Base-by-base conservation (phyloP, 2,888 invertebrate species). In the Brachyptera risi region DNA sequence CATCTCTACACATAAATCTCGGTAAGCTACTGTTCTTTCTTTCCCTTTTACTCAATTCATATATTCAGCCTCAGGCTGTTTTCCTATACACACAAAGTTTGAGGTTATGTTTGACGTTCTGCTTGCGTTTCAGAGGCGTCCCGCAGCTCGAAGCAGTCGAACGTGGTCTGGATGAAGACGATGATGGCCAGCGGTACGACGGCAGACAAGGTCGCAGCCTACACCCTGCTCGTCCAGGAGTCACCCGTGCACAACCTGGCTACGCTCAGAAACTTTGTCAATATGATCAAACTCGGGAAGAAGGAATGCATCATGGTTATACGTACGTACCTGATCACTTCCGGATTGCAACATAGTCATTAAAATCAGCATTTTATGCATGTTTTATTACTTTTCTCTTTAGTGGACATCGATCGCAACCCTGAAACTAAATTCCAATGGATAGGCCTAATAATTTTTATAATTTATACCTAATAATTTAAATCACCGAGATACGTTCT, bases 181-280 rank as follows among this genome's bases (percentile, higher is more conserved):
- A 84, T 94, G 9, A 77, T 92, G 67, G 79, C 84, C 11, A 87
- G 86, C 67, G 96, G 96, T 65, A 93, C 94, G 0, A 81, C 87
- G 0, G 83, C 86, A 0, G 96, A 96, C 75, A 90, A 88, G 77
- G 83, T 93, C 61, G 93, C 95, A 1, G 94, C 94, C 0, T 84
- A 87, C 62, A 87, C 88, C 4, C 79, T 96, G 23, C 76, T 88
- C 23, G 84, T 94, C 64, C 88, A 93, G 80, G 88, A 92, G 70
- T 87, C 86, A 68, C 91, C 93, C 0, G 77, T 92, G n/a, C 88
- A 88, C 72, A 90, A 87, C 73, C 73, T 94, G 51, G 74, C 81
- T 11, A 83, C 85, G 27, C 73, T 95, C 21, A 81, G 83, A 60
- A 84, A 83, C 69, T 75, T 96, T 13, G 80, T 95, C 19, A 82